Evolutionary conservation across 1,140 invertebrate genomes (phyloP), one percentile per base, ranked within the genome.

Genomic region (Lepidurus couesii): DNA sequence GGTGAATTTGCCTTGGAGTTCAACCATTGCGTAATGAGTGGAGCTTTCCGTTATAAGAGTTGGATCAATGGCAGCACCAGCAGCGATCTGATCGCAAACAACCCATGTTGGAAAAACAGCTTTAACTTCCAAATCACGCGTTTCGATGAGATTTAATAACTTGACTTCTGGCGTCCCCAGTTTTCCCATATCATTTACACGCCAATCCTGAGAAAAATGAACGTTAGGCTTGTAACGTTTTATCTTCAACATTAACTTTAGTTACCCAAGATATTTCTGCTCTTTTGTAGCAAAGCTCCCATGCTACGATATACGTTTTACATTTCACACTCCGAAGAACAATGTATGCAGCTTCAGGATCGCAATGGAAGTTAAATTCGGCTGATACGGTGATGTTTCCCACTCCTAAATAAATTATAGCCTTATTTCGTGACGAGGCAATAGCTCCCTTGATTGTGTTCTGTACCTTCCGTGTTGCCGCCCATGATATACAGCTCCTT

Each of bases 281-380:
- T 6, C 79, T 21, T 42, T 79, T 75, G 24, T 75, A 80, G 53
- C 84, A 85, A 13, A 81, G 77, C 80, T 85, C 84, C 84, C 84
- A 85, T 3, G 84, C 80, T 9, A 84, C 82, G 10, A 84, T 76
- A 13, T 81, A 82, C 0, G 84, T 79, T 6, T 80, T 79, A 75
- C 82, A 84, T 26, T 82, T 78, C 1, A 81, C 80, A 81, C 81
- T 84, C 47, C 84, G 82, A 78, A 88, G 81, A 7, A 89, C 86
- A 34, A 91, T 87, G 74, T 84, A 84, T 75, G 90, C 89, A 13
- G 90, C 88, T 82, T 90, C 89, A 1, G 90, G 90, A 82, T 92
- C 91, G 75, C 84, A 82, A 21, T 83, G 82, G 81, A 92, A 92
- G 84, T 92, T 92, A 82, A 89, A 92, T 83, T 92, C 91, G 0